These are phyloP conservation scores for Desmodus rotundus DNA, from an alignment of 2,113 vertebrate genomes.

Conservation along the genomic window DNA sequence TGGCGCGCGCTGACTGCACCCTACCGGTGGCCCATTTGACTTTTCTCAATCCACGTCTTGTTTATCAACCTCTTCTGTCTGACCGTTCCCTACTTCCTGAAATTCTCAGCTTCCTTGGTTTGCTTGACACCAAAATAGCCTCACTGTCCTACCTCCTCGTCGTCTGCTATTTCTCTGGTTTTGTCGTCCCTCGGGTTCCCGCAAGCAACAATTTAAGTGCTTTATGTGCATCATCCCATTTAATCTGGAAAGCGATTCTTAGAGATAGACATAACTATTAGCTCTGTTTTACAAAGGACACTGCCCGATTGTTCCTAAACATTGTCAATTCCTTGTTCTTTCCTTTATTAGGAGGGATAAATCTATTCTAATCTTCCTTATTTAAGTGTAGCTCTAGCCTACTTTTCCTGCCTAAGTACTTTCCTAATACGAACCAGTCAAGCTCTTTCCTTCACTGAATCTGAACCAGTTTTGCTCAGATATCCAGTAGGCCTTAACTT, in stretches of 20 bases:
- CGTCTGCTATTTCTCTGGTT: background rate
- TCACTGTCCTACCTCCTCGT: background rate
- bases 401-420: background rate
- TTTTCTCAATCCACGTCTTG: background rate
- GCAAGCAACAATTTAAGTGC: background rate
- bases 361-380: background rate
- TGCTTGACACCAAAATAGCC: background rate
- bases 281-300: background rate
- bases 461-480: background rate
- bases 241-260: background rate
- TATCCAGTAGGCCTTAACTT: background rate
- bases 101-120: background rate
- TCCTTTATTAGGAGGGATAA: background rate
- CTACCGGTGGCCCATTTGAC: accelerated
- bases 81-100: background rate
- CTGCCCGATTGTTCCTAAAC: background rate
- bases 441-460: background rate
- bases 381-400: background rate
- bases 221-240: background rate
- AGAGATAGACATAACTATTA: background rate
- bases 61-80: background rate
- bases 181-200: background rate
- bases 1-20: background rate
- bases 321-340: background rate
- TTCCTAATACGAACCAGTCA: background rate